phyloP scores from a whole-genome alignment of 2,113 vertebrate species.

The Poicephalus meyeri region DNA sequence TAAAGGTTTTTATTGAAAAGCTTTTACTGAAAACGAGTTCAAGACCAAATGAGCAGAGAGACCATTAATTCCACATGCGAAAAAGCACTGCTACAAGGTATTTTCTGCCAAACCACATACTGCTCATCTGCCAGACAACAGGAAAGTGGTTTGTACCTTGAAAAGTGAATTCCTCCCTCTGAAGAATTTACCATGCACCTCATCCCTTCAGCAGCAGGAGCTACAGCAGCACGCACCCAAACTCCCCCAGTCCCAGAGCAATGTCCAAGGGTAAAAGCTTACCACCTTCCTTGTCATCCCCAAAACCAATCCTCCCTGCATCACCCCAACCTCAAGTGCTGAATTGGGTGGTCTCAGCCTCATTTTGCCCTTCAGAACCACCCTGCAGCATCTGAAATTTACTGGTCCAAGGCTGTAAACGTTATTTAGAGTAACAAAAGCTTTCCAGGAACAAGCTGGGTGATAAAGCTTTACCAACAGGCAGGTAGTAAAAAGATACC shows the following conservation, averaged over 20 bases:
- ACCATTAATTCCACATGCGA: conserved; percentile 21
- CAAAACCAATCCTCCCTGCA: not conserved
- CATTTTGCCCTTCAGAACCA: not conserved
- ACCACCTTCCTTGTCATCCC: not conserved
- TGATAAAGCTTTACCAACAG: not conserved
- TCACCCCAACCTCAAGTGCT: not conserved
- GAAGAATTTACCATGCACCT: not conserved
- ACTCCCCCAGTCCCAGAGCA: not conserved
- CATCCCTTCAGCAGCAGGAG: not conserved
- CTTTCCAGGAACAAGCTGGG: not conserved
- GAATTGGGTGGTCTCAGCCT: not conserved
- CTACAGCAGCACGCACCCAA: not conserved
- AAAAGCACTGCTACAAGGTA: not conserved
- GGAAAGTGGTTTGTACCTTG: not conserved
- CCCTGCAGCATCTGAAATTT: not conserved
- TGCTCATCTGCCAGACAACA: not conserved
- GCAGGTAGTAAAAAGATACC: not conserved
- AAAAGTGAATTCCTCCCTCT: not conserved
- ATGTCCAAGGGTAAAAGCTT: not conserved
- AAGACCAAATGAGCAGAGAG: conserved; percentile 20
- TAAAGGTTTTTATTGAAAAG: conserved; percentile 61
- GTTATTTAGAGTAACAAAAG: not conserved
- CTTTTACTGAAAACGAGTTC: conserved; percentile 57
- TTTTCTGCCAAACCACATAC: conserved; percentile 24
- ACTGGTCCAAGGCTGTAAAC: not conserved